Base-by-base conservation (phyloP, 2,113 vertebrate species). In the Symphodus melops region DNA sequence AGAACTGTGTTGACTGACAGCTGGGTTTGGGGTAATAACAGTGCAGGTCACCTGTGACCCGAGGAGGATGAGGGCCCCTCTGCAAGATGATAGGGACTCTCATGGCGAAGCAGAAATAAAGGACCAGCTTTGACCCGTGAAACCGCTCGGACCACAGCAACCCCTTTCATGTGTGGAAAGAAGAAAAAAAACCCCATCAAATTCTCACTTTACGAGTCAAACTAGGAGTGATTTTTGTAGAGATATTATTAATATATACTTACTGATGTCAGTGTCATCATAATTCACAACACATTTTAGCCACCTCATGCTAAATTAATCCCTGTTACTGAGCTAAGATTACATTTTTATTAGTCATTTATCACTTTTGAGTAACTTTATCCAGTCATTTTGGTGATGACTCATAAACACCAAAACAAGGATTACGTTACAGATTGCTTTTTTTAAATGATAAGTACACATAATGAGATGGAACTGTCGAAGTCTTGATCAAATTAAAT, bases 1-100 rank as follows among this genome's bases (percentile, higher is more conserved):
- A 76, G 87, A 88, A 91, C 58, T 49, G 78, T 69, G 62, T 49
- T 74, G 72, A 83, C 57, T 58, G 72, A 80, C 85, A 88, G 85
- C 79, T 85, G 75, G 63, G 39, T 83, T 63, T 84, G 60, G 68
- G 75, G 46, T 76, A 49, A 82, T 59, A 86, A 89, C 78, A 82
- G 59, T 66, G 69, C 48, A 68, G 52, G 44, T 84, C 75, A 46
- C 60, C 79, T 70, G 77, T 76, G 65, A 79, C 54, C 42, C 23
- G 1, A 12, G 21, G 67, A 54, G 33, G 65, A 86, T 56, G 61
- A 68, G 75, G 49, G 63, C 14, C 63, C 14, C 63, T 61, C 53
- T 66, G 72, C 6, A 36, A 77, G 78, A 74, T 68, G 58, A 74
- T 81, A 25, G 16, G 5, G 68, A 81, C 72, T 55, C 48, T 66